A percentile compares a stretch with the other conserved stretches of the same genome.
phyloP scores from a whole-genome alignment of 2,888 invertebrate genomes.

The Tetragonisca angustula region DNA sequence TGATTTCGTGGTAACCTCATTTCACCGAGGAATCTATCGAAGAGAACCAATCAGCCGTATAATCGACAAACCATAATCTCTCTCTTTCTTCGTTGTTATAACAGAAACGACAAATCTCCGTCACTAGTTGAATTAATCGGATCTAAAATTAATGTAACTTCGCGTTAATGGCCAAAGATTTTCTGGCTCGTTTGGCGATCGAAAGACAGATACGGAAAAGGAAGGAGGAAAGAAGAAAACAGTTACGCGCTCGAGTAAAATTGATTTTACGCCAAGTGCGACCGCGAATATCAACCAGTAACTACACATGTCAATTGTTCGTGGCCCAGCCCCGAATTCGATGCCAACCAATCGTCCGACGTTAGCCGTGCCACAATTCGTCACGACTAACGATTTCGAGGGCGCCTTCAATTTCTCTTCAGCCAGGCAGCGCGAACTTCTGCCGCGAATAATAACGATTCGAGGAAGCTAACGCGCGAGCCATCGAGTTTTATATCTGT shows the following conservation, averaged over 20 bases:
- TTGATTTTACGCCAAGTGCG: constrained; percentile 58
- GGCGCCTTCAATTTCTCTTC: constrained; percentile 53
- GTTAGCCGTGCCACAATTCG: constrained; percentile 5
- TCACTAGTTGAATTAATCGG: neutral
- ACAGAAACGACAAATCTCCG: constrained; percentile 39
- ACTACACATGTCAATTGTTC: constrained; percentile 38
- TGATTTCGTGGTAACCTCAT: constrained; percentile 18
- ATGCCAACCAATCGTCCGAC: constrained; percentile 58
- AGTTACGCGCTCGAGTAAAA: neutral
- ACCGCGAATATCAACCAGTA: constrained; percentile 38
- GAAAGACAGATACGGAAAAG: neutral
- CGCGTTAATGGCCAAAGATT: neutral
- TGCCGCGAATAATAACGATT: constrained; percentile 53
- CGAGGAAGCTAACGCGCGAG: constrained; percentile 28
- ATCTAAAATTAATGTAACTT: constrained; percentile 9
- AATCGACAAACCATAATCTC: neutral
- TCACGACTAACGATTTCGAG: constrained; percentile 42
- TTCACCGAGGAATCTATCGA: neutral
- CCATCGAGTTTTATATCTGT: neutral
- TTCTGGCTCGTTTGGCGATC: constrained; percentile 7
- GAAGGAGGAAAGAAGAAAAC: no score
- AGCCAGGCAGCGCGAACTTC: constrained; percentile 22
- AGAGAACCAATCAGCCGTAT: neutral
- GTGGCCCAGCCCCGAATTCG: constrained; percentile 55
- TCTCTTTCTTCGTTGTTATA: constrained; percentile 19